Conservation (phyloP, 2,113 vertebrate species). For the Arizona elegans region DNA sequence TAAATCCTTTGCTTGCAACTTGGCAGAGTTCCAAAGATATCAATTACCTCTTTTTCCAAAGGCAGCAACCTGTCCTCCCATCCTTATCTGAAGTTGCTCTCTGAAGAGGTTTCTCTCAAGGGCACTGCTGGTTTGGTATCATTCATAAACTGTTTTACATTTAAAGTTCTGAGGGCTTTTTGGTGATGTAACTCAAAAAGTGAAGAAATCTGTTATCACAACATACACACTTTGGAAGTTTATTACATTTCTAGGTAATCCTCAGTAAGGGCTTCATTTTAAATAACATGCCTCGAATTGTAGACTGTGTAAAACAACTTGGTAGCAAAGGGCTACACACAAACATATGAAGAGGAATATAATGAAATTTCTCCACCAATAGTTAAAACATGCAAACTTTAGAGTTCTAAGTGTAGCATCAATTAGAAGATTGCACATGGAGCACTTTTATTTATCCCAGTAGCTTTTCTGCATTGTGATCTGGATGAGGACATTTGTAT, state of each 20-base stretch:
- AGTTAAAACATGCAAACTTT: neutral
- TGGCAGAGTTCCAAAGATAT: neutral
- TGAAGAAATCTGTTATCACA: neutral
- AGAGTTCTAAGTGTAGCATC: neutral
- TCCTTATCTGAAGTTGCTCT: neutral
- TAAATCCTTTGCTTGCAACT: neutral
- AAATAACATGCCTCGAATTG: neutral
- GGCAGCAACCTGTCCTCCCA: neutral
- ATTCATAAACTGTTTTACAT: neutral
- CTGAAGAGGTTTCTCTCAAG: neutral
- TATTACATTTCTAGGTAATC: neutral
- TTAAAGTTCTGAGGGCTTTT: neutral
- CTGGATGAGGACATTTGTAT: neutral
- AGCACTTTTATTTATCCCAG: neutral
- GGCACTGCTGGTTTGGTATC: neutral
- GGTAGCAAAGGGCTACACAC: neutral
- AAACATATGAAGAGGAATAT: neutral
- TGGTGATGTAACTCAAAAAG: neutral
- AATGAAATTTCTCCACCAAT: neutral
- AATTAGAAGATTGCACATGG: neutral
- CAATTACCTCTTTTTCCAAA: neutral
- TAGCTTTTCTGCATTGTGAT: neutral
- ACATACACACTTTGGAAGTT: neutral
- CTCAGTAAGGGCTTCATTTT: neutral
- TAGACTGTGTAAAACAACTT: neutral